Conservation (phyloP, 2,797 vertebrate species). For the Crenuchus spilurus region DNA sequence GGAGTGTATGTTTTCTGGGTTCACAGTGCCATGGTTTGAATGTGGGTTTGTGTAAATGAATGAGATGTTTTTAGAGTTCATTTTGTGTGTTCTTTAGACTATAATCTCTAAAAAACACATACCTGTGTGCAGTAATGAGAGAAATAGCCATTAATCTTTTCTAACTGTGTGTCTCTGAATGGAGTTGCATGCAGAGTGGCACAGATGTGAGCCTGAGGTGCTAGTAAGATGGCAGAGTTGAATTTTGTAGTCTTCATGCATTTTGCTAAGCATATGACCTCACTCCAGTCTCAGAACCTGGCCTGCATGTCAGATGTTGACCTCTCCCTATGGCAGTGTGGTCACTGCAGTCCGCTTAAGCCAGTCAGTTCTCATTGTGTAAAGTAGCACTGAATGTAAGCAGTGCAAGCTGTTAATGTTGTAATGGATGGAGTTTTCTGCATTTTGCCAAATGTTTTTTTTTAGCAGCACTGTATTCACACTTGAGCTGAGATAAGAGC, state of each 20-base stretch:
- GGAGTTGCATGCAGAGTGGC: slow-evolving; percentile 33
- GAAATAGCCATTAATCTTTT: slow-evolving; percentile 29
- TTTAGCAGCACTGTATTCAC: slow-evolving; percentile 31
- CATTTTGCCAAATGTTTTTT: slow-evolving; percentile 47
- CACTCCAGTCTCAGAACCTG: slow-evolving; percentile 10
- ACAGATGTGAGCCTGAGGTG: slow-evolving; percentile 1
- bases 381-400: slow-evolving; percentile 34
- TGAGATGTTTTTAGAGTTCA: slow-evolving; percentile 41
- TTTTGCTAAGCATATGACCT: slow-evolving; percentile 18
- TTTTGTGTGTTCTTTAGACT: slow-evolving; percentile 46
- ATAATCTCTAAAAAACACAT: slow-evolving; percentile 8
- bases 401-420: slow-evolving; percentile 29
- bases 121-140: slow-evolving; percentile 26
- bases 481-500: slow-evolving; percentile 5
- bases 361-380: slow-evolving; percentile 35
- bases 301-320: slow-evolving; percentile 37
- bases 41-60: slow-evolving; percentile 20
- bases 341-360: slow-evolving; percentile 17
- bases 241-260: slow-evolving; percentile 21
- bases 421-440: slow-evolving; percentile 30
- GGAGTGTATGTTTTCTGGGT: not conserved
- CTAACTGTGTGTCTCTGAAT: slow-evolving; percentile 16
- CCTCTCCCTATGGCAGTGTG: slow-evolving; percentile 12
- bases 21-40: slow-evolving; percentile 29
- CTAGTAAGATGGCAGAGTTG: slow-evolving; percentile 24